Conservation (phyloP, 2,888 invertebrate species). For the Lucinisca nassula region DNA sequence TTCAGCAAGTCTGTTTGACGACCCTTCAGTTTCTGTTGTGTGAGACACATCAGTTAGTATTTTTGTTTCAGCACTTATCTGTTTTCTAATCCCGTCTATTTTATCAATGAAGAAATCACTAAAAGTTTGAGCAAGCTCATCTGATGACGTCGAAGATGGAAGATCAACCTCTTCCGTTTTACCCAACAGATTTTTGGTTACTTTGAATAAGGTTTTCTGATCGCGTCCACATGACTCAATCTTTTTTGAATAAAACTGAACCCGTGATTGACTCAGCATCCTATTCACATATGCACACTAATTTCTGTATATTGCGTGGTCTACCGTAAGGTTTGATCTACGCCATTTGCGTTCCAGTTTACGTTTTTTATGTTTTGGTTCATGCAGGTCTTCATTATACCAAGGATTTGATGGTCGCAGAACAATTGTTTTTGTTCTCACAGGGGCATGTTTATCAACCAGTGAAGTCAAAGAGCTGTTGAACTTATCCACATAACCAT, state of each 20-base stretch:
- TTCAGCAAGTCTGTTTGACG: background rate
- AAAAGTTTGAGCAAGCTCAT: conserved; percentile 4
- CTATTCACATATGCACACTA: conserved; percentile 4
- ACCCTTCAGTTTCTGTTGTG: background rate
- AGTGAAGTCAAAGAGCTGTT: background rate
- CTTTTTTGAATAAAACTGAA: background rate
- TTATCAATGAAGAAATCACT: conserved; percentile 10
- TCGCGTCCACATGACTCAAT: conserved; percentile 19
- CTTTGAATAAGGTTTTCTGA: conserved; percentile 23
- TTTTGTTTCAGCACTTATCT: background rate
- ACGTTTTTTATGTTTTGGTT: conserved; percentile 2
- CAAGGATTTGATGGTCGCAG: conserved; percentile 34
- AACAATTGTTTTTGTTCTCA: conserved; percentile 45
- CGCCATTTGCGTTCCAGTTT: conserved; percentile 25
- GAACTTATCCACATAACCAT: background rate
- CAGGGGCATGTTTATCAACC: conserved; percentile 49
- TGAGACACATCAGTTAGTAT: background rate
- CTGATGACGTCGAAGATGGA: background rate
- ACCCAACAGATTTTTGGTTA: conserved; percentile 18
- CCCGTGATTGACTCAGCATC: background rate
- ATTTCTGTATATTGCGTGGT: conserved; percentile 18
- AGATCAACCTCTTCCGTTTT: background rate
- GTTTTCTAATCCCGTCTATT: background rate
- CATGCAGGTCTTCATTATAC: conserved; percentile 16
- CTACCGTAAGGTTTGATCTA: conserved; percentile 1